Percentiles rank a stretch among this genome's conserved stretches.
Evolutionary conservation across 2,113 vertebrate genomes (phyloP).

Genomic region (Equus quagga): DNA sequence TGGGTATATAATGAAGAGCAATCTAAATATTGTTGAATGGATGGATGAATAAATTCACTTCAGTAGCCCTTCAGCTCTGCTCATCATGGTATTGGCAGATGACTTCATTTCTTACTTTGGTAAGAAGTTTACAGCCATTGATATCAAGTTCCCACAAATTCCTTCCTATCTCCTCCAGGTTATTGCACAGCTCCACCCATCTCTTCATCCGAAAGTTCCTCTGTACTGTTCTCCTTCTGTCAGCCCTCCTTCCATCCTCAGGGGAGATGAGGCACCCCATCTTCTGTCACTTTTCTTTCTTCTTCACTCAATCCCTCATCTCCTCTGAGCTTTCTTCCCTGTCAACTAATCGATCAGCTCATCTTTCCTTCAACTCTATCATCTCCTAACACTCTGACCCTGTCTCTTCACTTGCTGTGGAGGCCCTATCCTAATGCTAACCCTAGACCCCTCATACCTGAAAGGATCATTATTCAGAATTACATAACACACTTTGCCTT

Average conservation of each 20-base stretch:
- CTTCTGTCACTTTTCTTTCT: background rate
- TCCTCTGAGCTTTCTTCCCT: background rate
- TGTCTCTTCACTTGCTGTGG: background rate
- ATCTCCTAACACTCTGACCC: background rate
- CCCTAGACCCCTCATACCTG: background rate
- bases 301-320: background rate
- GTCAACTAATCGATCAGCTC: too few species aligned
- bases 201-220: background rate
- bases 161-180: background rate
- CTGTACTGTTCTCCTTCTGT: background rate
- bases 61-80: background rate
- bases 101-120: background rate
- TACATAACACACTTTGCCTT: background rate
- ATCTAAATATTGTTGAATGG: background rate
- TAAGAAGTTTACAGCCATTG: background rate
- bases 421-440: background rate
- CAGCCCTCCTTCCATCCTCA: background rate
- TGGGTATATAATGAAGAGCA: background rate
- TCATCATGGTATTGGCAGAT: background rate
- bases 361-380: background rate
- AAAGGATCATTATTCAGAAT: background rate
- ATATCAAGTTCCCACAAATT: background rate
- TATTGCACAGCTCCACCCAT: background rate
- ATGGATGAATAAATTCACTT: background rate
- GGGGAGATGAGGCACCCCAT: background rate